These are phyloP conservation scores for Eristalis intricaria DNA, from an alignment of 2,888 invertebrate species.

Conservation along the genomic window DNA sequence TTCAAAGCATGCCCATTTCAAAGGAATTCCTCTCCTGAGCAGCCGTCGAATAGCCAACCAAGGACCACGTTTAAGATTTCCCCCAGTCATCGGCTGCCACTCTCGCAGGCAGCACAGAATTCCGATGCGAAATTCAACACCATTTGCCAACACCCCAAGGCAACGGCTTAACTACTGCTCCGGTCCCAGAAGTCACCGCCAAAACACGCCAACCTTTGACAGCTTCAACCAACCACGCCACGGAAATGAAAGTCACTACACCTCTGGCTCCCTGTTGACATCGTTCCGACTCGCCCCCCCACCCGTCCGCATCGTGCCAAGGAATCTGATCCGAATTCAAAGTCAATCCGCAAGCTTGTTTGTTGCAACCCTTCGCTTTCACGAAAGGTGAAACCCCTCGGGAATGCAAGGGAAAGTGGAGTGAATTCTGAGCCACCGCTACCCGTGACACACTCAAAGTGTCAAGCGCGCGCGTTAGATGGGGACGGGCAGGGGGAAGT, in stretches of 20 bases:
- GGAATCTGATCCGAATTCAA: background rate
- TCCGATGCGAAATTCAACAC: background rate
- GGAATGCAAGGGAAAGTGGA: background rate
- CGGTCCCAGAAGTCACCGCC: background rate
- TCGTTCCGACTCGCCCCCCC: background rate
- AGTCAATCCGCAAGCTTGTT: background rate
- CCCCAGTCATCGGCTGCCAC: background rate
- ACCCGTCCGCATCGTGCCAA: background rate
- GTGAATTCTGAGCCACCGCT: background rate
- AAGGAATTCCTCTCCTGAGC: background rate
- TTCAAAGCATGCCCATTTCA: background rate
- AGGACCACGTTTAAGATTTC: background rate
- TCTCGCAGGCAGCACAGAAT: background rate
- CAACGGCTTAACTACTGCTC: background rate
- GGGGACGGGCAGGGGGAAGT: slow-evolving; percentile 3
- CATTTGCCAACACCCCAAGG: background rate
- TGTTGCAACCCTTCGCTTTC: slow-evolving; percentile 1
- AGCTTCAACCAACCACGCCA: background rate
- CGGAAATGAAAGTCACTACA: background rate
- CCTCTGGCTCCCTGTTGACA: background rate
- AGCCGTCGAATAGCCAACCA: background rate
- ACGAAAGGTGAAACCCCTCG: background rate
- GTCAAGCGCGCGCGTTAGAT: slow-evolving; percentile 44
- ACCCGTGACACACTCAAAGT: slow-evolving; percentile 56
- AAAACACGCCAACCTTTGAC: background rate